These are phyloP conservation scores for Sciaenops ocellatus DNA, from an alignment of 2,797 vertebrate genomes.

Conservation along the genomic window DNA sequence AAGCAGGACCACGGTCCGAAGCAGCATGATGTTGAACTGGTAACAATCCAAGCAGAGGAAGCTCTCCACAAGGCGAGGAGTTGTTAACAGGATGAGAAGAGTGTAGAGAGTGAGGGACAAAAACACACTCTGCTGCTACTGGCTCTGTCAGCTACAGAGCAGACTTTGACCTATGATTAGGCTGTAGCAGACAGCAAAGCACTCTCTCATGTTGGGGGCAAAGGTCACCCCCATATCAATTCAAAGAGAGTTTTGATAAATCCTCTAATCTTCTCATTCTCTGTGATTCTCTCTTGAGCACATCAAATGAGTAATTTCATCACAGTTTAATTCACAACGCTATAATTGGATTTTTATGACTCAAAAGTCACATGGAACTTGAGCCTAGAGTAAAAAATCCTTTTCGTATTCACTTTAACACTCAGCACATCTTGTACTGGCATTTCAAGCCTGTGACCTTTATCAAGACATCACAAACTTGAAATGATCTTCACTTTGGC, in stretches of 20 bases:
- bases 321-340: slow-evolving; percentile 32
- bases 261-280: slow-evolving; percentile 47
- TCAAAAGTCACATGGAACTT: slow-evolving; percentile 31
- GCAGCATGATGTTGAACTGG: slow-evolving; percentile 71
- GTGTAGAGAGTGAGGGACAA: slow-evolving; percentile 55
- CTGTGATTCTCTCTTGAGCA: slow-evolving; percentile 31
- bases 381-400: slow-evolving; percentile 22
- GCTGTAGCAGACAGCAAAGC: slow-evolving; percentile 82
- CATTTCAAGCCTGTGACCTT: slow-evolving; percentile 50
- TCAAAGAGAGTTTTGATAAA: slow-evolving; percentile 30
- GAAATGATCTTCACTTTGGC: slow-evolving; percentile 40
- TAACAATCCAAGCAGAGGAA: slow-evolving; percentile 17
- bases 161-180: slow-evolving; percentile 87
- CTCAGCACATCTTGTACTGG: background rate
- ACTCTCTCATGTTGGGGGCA: slow-evolving; percentile 70
- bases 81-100: slow-evolving; percentile 47
- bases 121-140: slow-evolving; percentile 57
- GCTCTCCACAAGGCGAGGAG: slow-evolving; percentile 17
- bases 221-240: slow-evolving; percentile 77
- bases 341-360: slow-evolving; percentile 32
- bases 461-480: slow-evolving; percentile 53
- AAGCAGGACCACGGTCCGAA: slow-evolving; percentile 69
- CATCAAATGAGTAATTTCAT: slow-evolving; percentile 30
- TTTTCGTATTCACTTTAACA: slow-evolving; percentile 5
- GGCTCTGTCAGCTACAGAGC: slow-evolving; percentile 46